phyloP scores from a whole-genome alignment of 92 coral and sea anemone genomes.

The Bergia puertoricense region DNA sequence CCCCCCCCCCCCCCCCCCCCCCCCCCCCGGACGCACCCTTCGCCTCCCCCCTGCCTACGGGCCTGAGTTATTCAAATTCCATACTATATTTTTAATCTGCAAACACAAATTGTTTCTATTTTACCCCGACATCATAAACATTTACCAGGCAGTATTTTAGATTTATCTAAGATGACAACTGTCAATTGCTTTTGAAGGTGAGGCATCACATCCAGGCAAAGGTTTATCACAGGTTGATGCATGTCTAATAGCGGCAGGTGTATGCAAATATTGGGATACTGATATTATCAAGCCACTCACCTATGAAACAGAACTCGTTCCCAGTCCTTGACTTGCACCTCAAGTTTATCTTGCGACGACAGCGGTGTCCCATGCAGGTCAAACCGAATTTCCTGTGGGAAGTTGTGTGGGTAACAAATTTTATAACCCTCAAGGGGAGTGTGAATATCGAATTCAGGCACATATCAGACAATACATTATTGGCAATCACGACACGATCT shows the following conservation, averaged over 20 bases:
- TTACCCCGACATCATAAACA: too few species aligned
- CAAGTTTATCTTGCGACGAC: slow-evolving; percentile 65
- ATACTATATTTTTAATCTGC: too few species aligned
- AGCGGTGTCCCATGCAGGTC: slow-evolving; percentile 70
- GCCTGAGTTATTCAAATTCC: too few species aligned
- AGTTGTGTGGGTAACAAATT: neutral
- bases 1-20: too few species aligned
- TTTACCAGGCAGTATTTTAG: too few species aligned
- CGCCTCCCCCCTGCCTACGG: too few species aligned
- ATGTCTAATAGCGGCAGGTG: neutral
- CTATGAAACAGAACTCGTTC: slow-evolving; percentile 60
- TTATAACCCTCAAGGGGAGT: neutral
- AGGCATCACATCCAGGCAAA: neutral
- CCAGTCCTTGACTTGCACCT: slow-evolving; percentile 81
- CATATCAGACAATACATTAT: neutral
- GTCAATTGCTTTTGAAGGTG: too few species aligned
- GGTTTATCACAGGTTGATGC: too few species aligned
- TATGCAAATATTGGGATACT: neutral
- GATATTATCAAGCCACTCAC: slow-evolving; percentile 49
- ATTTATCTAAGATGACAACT: too few species aligned
- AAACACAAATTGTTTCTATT: too few species aligned
- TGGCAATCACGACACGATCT: too few species aligned
- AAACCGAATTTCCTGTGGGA: slow-evolving; percentile 64
- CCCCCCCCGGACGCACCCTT: too few species aligned
- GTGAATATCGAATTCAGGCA: neutral